A percentile compares a stretch with the other conserved stretches of the same genome.
Conservation (phyloP, 2,113 vertebrate species). For the Etheostoma spectabile region DNA sequence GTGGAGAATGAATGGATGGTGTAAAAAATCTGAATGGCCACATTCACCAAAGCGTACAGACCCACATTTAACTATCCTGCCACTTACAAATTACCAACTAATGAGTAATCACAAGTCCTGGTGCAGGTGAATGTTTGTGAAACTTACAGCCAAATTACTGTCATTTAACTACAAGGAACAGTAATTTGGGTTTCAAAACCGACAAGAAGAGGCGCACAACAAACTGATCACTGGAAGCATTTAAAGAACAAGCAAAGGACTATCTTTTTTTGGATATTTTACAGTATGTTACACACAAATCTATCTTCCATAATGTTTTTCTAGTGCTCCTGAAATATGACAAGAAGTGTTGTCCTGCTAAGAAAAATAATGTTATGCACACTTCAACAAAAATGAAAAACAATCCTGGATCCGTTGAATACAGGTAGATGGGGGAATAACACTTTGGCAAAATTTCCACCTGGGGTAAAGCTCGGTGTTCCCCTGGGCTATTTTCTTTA, state of each 20-base stretch:
- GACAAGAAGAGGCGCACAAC: no score
- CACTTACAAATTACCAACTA: not conserved
- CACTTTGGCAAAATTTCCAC: slow-evolving; percentile 26
- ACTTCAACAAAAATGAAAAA: slow-evolving; percentile 69
- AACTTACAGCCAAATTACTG: not conserved
- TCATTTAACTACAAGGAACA: not conserved
- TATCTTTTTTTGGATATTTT: not conserved
- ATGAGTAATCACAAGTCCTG: not conserved
- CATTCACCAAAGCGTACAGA: not conserved
- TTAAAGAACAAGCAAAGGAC: not conserved
- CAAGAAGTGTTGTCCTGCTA: slow-evolving; percentile 13
- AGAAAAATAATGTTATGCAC: slow-evolving; percentile 47
- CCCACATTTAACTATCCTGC: not conserved
- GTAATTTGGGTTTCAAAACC: not conserved
- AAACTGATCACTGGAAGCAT: not conserved
- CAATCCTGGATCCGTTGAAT: slow-evolving; percentile 35
- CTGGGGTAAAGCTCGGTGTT: slow-evolving; percentile 33
- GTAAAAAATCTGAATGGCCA: not conserved
- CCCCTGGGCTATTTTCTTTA: slow-evolving; percentile 40
- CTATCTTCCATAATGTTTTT: slow-evolving; percentile 31
- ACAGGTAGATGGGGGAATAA: slow-evolving; percentile 18
- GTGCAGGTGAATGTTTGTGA: not conserved
- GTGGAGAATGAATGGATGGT: not conserved
- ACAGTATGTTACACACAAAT: not conserved
- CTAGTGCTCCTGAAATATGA: slow-evolving; percentile 15